Conservation (phyloP, 2,888 invertebrate genomes). For the Stegana nigrithorax region DNA sequence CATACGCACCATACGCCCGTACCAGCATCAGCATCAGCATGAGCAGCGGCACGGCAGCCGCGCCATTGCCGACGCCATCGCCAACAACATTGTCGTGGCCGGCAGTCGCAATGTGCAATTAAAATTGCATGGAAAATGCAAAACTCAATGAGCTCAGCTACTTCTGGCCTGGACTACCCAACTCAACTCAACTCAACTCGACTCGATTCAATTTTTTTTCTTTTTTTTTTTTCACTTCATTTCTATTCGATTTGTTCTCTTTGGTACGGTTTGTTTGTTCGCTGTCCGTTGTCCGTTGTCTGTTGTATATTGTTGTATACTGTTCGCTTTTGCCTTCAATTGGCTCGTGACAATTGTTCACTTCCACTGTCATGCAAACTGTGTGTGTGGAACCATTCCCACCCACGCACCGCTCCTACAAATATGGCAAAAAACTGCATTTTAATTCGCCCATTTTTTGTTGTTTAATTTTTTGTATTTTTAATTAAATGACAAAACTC, state of each 20-base stretch:
- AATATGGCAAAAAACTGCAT: conserved; percentile 58
- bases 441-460: conserved; percentile 47
- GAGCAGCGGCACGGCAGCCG: too few relatives aligned
- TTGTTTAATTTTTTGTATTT: conserved; percentile 33
- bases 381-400: background rate
- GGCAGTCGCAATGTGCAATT: conserved; percentile 11
- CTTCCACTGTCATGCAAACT: background rate
- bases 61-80: too few relatives aligned
- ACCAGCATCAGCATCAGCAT: background rate
- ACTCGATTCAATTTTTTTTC: conserved; percentile 7
- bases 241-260: too few relatives aligned
- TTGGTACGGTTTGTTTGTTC: conserved; percentile 28
- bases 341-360: conserved; percentile 57
- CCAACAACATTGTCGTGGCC: background rate
- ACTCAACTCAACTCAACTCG: background rate
- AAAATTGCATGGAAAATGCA: conserved; percentile 15
- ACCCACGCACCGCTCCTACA: conserved; percentile 33
- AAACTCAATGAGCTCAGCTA: conserved; percentile 9
- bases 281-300: conserved; percentile 21
- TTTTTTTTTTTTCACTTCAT: conserved; percentile 19
- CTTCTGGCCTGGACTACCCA: background rate
- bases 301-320: conserved; percentile 55
- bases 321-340: too few relatives aligned
- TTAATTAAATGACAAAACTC: conserved; percentile 53
- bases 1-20: background rate